phyloP scores from a whole-genome alignment of 2,113 vertebrate species.

The Pampusana beccarii region DNA sequence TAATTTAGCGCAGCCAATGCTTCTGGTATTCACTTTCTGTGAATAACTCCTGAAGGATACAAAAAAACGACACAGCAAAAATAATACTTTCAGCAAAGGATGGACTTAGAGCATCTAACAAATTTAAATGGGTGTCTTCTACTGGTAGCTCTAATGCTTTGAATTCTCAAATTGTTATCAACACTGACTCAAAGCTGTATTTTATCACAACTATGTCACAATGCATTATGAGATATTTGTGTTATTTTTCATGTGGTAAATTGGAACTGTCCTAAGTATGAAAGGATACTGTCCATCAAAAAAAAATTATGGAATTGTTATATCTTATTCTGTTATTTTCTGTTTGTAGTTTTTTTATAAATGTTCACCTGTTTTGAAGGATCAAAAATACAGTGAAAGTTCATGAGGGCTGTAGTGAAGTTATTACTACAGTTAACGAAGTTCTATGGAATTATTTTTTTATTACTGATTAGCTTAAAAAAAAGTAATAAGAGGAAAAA shows the following conservation, averaged over 20 bases:
- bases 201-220: not conserved
- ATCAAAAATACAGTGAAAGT: not conserved
- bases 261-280: not conserved
- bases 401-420: not conserved
- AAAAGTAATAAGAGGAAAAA: not conserved
- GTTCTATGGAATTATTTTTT: not conserved
- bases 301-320: not conserved
- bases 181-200: not conserved
- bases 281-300: not conserved
- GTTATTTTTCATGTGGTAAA: not conserved
- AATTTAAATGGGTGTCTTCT: not conserved
- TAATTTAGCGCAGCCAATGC: not conserved
- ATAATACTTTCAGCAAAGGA: not conserved
- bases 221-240: not conserved
- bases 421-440: not conserved
- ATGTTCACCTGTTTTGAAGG: not conserved
- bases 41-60: not conserved
- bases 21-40: not conserved
- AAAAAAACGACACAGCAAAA: not conserved
- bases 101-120: not conserved
- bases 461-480: not conserved
- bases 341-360: not conserved
- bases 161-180: not conserved
- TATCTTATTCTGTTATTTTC: not conserved
- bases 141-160: not conserved